Evolutionary conservation across 2,797 vertebrate genomes (phyloP), one percentile per base, ranked within the genome.

Genomic region (Mionectes olivaceus): DNA sequence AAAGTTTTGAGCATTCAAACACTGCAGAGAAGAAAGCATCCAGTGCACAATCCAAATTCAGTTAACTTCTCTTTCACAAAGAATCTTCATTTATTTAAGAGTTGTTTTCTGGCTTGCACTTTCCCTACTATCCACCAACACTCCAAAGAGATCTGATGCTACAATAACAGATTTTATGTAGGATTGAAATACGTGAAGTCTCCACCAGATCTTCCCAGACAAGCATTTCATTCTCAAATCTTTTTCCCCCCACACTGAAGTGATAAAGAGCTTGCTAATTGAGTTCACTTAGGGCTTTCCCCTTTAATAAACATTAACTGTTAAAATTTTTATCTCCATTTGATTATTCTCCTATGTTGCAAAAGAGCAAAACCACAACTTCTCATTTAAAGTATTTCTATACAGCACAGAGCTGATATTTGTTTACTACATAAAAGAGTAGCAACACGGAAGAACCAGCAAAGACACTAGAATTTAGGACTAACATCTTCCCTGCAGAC

Each of bases 401-500:
- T 67, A 56, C n/a, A 75, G 46, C 84, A 53, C 46, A 64, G 52
- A 92, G 41, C 13, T 81, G 74, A 56, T 82, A 53, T 28, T 70
- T 90, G 88, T 83, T 89, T 67, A 73, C 67, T 85, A 89, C 69
- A 35, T 16, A 41, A 59, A 37, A 94, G 28, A 90, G 60, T 57
- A 91, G 59, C 89, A 89, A 79, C 30, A 85, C 82, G 90, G 46
- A 79, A 80, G 79, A 67, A 93, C 10, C 18, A 92, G 82, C 30
- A 90, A 60, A 39, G 84, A 33, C 25, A 30, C 83, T 6, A 83
- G 43, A 75, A 93, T 7, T 46, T 6, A 19, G 0, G 41, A 74
- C 52, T 90, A 53, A 89, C 83, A 63, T 74, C 83, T 89, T 64
- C 25, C 30, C 37, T 77, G 39, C 43, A 95, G 93, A 92, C 64